phyloP scores from a whole-genome alignment of 2,888 invertebrate species.

The Galerucella pusilla region DNA sequence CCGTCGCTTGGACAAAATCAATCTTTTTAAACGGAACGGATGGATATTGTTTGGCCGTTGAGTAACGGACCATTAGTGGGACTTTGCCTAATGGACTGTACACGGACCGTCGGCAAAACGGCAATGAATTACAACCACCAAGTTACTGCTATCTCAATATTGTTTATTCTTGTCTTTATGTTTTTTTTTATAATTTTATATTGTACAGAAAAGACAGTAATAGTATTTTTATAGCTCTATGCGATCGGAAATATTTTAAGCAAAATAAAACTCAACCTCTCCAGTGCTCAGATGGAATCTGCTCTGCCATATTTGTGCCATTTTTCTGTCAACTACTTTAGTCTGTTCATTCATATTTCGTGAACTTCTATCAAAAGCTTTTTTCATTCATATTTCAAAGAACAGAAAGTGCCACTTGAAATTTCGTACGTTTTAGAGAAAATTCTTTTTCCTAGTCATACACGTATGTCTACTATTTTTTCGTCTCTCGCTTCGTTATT shows the following conservation, averaged over 20 bases:
- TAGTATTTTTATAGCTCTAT: not conserved
- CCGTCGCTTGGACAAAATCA: conserved; percentile 55
- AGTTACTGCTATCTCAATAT: not conserved
- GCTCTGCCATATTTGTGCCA: too few species aligned
- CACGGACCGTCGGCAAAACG: conserved; percentile 24
- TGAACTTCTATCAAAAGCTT: not conserved
- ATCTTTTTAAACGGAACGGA: conserved; percentile 62
- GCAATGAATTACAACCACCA: conserved; percentile 13
- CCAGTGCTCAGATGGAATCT: too few species aligned
- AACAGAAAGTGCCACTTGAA: not conserved
- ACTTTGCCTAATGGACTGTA: conserved; percentile 60
- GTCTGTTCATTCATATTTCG: not conserved
- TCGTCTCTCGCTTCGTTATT: conserved; percentile 34
- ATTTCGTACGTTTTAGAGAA: not conserved
- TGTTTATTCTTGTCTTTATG: not conserved
- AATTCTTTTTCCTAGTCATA: not conserved
- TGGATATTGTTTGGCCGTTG: conserved; percentile 60
- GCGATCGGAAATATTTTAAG: too few species aligned
- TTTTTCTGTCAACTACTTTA: not conserved
- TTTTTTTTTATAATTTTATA: not conserved
- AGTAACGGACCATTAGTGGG: conserved; percentile 57
- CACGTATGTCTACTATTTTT: conserved; percentile 17
- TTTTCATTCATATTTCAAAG: not conserved
- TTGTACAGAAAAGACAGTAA: not conserved
- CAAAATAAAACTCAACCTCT: too few species aligned